Conservation (phyloP, 2,113 vertebrate genomes). For the Gymnorhina tibicen region DNA sequence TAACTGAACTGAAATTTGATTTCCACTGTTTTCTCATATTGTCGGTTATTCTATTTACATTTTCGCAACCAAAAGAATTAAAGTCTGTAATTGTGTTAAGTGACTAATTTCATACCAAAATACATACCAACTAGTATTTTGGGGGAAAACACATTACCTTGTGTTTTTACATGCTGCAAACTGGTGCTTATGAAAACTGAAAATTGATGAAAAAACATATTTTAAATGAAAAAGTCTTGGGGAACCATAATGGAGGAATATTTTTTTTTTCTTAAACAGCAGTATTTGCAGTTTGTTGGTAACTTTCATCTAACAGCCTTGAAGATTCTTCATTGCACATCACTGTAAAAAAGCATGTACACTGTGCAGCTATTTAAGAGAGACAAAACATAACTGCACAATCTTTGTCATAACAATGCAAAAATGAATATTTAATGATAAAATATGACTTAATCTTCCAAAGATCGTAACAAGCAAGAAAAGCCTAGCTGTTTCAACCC, state of each 20-base stretch:
- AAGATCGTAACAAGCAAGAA: background rate
- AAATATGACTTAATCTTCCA: background rate
- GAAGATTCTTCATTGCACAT: background rate
- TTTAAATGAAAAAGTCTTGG: background rate
- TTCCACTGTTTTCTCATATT: background rate
- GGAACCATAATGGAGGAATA: background rate
- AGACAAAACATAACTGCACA: background rate
- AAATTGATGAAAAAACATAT: accelerated
- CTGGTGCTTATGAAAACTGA: background rate
- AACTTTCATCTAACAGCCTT: background rate
- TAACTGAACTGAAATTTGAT: background rate
- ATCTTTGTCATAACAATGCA: background rate
- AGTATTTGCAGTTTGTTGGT: background rate
- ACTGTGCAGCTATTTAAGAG: background rate
- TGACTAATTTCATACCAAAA: background rate
- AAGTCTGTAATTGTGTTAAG: background rate
- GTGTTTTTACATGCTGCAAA: background rate
- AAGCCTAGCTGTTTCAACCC: background rate
- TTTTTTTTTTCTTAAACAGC: background rate
- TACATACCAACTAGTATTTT: background rate
- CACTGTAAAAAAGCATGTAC: background rate
- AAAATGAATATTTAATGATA: background rate
- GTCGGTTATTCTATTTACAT: background rate
- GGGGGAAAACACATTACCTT: background rate
- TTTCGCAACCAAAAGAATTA: background rate